Conservation (phyloP, 2,113 vertebrate species). For the Takifugu bimaculatus region DNA sequence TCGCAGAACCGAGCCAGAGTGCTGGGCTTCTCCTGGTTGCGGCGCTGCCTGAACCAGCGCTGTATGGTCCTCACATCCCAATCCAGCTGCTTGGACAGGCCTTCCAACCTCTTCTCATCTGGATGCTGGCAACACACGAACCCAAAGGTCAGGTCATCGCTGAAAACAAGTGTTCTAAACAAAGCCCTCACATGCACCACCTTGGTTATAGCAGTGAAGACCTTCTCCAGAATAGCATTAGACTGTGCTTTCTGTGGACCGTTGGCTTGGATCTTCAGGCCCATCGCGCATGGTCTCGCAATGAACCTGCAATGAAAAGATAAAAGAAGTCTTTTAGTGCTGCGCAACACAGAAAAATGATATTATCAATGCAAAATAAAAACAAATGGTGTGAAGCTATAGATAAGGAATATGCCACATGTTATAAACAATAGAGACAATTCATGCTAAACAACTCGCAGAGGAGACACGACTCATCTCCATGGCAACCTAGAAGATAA, state of each 20-base stretch:
- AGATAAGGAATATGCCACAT: too few species aligned
- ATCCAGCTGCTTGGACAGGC: slow-evolving; percentile 96
- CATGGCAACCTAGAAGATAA: too few species aligned
- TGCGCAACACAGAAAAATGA: too few species aligned
- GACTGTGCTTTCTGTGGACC: slow-evolving; percentile 93
- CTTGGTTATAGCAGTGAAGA: slow-evolving; percentile 98
- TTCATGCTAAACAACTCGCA: too few species aligned
- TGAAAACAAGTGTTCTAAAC: too few species aligned
- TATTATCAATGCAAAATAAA: too few species aligned
- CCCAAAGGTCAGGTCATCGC: neutral
- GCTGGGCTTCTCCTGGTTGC: slow-evolving; percentile 98
- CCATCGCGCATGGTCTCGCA: slow-evolving; percentile 94
- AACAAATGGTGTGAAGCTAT: too few species aligned
- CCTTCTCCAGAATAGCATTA: slow-evolving; percentile 97
- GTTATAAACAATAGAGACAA: too few species aligned
- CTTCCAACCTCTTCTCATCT: slow-evolving; percentile 94
- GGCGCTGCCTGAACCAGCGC: slow-evolving; percentile 94
- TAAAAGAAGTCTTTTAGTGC: neutral
- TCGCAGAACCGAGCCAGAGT: slow-evolving; percentile 92
- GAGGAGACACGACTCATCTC: too few species aligned
- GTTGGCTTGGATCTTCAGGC: slow-evolving; percentile 92
- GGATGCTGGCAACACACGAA: slow-evolving; percentile 80
- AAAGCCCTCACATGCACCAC: slow-evolving; percentile 51
- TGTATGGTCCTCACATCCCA: slow-evolving; percentile 97
- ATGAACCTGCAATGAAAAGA: slow-evolving; percentile 82